Evolutionary conservation across 2,113 vertebrate genomes (phyloP).

Genomic region (Cepphus grylle): DNA sequence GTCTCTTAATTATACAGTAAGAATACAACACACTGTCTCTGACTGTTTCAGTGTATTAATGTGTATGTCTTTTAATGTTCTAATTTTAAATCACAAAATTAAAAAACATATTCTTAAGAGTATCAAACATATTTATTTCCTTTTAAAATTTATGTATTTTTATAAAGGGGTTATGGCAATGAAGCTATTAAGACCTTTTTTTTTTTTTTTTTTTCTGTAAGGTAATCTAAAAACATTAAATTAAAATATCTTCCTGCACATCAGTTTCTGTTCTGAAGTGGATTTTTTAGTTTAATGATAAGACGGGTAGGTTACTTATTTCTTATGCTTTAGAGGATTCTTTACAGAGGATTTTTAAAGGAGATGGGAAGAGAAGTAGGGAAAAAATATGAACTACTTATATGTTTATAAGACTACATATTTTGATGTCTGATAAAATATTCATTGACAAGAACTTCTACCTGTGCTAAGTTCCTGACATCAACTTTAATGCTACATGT

Average conservation of each 20-base stretch:
- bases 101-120: not conserved
- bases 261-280: not conserved
- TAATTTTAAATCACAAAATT: not conserved
- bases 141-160: not conserved
- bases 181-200: not conserved
- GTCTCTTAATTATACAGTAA: not conserved
- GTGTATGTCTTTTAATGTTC: not conserved
- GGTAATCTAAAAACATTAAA: not conserved
- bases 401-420: not conserved
- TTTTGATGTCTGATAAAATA: not conserved
- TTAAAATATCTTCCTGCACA: not conserved
- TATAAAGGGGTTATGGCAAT: not conserved
- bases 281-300: not conserved
- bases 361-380: not conserved
- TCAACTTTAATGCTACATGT: not conserved
- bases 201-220: not conserved
- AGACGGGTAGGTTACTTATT: not conserved
- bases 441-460: not conserved
- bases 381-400: not conserved
- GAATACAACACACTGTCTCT: accelerated
- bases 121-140: not conserved
- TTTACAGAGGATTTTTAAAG: not conserved
- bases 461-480: not conserved
- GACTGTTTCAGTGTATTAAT: not conserved
- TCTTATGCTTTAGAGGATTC: not conserved